Evolutionary conservation across 2,888 invertebrate genomes (phyloP), one percentile per base, ranked within the genome.

Genomic region (Cephonodes hylas): DNA sequence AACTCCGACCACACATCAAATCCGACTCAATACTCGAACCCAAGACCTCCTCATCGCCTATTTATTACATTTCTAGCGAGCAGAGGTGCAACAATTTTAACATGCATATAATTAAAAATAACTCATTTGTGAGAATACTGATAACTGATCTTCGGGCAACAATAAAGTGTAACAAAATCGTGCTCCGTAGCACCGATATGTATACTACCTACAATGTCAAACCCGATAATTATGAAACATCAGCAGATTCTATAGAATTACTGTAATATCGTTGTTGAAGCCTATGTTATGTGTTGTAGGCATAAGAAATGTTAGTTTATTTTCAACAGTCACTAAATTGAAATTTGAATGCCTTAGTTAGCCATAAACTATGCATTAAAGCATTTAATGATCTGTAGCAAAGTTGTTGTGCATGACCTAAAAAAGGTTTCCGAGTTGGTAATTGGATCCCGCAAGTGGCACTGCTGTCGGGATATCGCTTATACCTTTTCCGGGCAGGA

Each of bases 181-280:
- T 45, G 22, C 13, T 46, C 23, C 5, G 10, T 4, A 22, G 13
- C 13, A 6, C 3, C 46, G 13, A 46, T 64, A 67, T 59, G 1
- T 13, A 46, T 23, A n/a, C n/a, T 46, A 13, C 5, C 13, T 63
- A n/a, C 7, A 22, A 13, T 34, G 53, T 64, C 65, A 63, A 58
- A 62, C 59, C 62, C 66, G 15, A 58, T 63, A 62, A 60, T 63
- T 68, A 65, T 66, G 42, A 58, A 60, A 70, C 66, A 23, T 8
- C 4, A 67, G 62, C 66, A 65, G 67, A 46, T 66, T 61, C 25
- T 66, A 60, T 62, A 46, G 64, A 25, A 65, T 60, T 59, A 59
- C 22, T 34, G 18, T 75, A 75, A 76, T 75, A 75, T 75, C 77
- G 76, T 68, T 76, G 76, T 65, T 74, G 20, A 44, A 68, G 57